Percentiles rank a stretch among this genome's conserved stretches.
phyloP scores from a whole-genome alignment of 2,113 vertebrate species.

The Salminus brasiliensis region DNA sequence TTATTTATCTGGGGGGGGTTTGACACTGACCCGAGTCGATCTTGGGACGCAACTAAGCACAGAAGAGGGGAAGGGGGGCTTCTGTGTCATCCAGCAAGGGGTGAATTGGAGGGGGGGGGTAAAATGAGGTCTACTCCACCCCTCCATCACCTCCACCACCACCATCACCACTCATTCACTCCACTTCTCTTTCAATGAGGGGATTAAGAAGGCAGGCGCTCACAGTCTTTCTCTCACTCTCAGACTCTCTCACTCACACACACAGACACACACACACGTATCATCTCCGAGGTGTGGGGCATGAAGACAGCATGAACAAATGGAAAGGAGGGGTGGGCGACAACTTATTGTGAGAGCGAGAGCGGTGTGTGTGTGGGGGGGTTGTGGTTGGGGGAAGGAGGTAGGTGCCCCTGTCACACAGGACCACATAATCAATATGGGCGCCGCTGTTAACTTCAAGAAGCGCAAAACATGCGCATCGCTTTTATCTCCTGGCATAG shows the following conservation, averaged over 20 bases:
- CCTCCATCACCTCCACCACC: conserved; percentile 41
- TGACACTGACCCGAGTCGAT: background rate
- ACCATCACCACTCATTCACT: conserved; percentile 67
- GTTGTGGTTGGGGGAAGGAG: too few relatives aligned
- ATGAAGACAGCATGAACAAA: conserved; percentile 36
- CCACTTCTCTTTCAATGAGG: conserved; percentile 76
- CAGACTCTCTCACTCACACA: conserved; percentile 30
- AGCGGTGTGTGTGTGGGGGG: background rate
- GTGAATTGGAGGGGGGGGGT: conserved; percentile 54
- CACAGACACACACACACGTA: conserved; percentile 38
- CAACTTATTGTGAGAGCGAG: background rate
- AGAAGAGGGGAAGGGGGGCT: conserved; percentile 60
- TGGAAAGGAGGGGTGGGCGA: too few relatives aligned
- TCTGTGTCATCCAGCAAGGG: conserved; percentile 73
- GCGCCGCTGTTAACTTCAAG: conserved; percentile 17
- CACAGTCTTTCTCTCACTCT: conserved; percentile 10
- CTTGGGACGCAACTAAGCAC: conserved; percentile 54
- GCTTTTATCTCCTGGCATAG: conserved; percentile 23
- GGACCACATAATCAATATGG: conserved; percentile 10
- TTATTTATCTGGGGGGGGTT: background rate
- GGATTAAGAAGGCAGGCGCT: conserved; percentile 73
- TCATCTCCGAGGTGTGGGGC: conserved; percentile 29
- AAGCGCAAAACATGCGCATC: conserved; percentile 33
- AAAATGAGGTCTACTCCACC: conserved; percentile 59
- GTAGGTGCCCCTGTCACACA: conserved; percentile 13